These are phyloP conservation scores for Cotesia glomerata DNA, from an alignment of 1,140 invertebrate species.

Conservation along the genomic window DNA sequence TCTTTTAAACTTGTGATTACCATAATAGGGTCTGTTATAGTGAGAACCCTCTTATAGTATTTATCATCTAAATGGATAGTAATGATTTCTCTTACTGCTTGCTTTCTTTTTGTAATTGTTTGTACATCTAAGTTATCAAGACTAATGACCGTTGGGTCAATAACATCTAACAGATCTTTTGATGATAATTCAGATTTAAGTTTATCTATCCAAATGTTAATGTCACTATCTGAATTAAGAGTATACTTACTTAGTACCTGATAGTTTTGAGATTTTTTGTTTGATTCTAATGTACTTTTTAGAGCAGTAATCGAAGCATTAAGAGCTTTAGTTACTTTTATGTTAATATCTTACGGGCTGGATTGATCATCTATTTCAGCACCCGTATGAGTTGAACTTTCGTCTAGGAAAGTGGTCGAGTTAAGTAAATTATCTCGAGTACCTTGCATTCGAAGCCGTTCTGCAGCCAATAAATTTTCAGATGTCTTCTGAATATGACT, in stretches of 20 bases:
- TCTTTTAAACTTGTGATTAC: slow-evolving; percentile 35
- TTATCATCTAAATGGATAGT: slow-evolving; percentile 37
- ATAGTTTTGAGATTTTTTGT: slow-evolving; percentile 18
- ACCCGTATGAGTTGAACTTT: neutral
- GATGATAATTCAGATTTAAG: slow-evolving; percentile 19
- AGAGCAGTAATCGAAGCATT: slow-evolving; percentile 17
- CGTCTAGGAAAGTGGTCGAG: neutral
- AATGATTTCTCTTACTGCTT: slow-evolving; percentile 37
- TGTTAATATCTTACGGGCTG: slow-evolving; percentile 8
- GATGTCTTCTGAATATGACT: slow-evolving; percentile 6
- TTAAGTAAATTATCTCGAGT: neutral
- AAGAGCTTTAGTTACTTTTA: slow-evolving; percentile 24
- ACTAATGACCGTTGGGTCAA: neutral
- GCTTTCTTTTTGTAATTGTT: slow-evolving; percentile 16
- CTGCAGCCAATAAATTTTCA: slow-evolving; percentile 6
- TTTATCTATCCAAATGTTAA: slow-evolving; percentile 28
- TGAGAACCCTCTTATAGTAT: slow-evolving; percentile 39
- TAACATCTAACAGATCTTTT: slow-evolving; percentile 25
- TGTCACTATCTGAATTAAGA: slow-evolving; percentile 4
- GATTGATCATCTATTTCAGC: neutral
- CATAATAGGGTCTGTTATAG: slow-evolving; percentile 33
- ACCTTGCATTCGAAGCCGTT: slow-evolving; percentile 7
- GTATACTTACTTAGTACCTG: slow-evolving; percentile 20
- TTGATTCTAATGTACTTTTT: slow-evolving; percentile 17
- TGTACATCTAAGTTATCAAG: slow-evolving; percentile 2